phyloP scores from a whole-genome alignment of 2,797 vertebrate species.

The Cynopterus sphinx region DNA sequence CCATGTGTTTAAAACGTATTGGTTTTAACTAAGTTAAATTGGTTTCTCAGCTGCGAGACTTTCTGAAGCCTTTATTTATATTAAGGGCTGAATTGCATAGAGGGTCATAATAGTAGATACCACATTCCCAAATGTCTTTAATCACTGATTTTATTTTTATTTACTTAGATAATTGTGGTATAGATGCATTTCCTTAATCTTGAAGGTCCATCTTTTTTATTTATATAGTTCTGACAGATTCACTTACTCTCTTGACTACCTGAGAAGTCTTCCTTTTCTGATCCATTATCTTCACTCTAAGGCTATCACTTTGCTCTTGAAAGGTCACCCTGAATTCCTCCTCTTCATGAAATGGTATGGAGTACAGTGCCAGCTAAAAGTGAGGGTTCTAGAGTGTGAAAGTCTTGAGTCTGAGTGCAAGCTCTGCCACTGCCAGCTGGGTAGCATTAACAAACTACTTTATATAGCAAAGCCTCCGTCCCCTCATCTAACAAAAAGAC shows the following conservation, averaged over 20 bases:
- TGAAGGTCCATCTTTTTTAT: neutral
- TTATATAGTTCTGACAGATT: neutral
- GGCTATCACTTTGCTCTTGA: neutral
- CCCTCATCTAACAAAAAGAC: neutral
- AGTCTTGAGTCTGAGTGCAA: neutral
- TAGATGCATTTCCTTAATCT: neutral
- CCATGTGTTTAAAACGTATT: neutral
- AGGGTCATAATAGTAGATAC: neutral
- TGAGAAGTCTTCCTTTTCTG: neutral
- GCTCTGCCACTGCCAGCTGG: neutral
- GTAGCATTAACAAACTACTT: neutral
- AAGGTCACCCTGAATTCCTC: neutral
- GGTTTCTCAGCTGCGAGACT: neutral
- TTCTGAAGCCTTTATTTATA: slow-evolving; percentile 1
- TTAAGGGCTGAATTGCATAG: neutral
- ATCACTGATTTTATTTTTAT: neutral
- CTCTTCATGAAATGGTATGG: neutral
- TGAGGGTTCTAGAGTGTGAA: neutral
- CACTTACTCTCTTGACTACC: neutral
- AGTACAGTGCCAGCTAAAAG: neutral
- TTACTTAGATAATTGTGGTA: neutral
- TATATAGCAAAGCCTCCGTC: neutral
- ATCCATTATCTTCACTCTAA: neutral
- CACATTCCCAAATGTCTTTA: neutral
- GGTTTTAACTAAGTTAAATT: slow-evolving; percentile 27